Conservation (phyloP, 2,113 vertebrate genomes). For the Pangasianodon gigas region DNA sequence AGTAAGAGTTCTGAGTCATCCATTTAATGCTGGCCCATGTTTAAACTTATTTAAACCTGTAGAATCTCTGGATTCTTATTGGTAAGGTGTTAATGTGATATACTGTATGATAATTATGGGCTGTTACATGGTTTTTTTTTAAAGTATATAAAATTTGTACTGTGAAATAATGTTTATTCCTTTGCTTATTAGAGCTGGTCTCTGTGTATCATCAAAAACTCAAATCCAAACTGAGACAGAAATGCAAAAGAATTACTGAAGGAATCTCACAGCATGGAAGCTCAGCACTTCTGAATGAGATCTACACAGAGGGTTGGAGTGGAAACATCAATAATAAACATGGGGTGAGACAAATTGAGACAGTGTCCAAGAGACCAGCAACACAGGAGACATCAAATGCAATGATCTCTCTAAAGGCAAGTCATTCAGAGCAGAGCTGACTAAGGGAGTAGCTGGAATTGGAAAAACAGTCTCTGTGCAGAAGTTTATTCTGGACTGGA, state of each 20-base stretch:
- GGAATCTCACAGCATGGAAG: neutral
- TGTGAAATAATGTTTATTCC: neutral
- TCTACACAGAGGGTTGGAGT: neutral
- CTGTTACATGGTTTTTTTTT: neutral
- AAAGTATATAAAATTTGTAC: neutral
- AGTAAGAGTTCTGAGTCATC: no score
- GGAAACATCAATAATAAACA: neutral
- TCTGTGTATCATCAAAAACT: neutral
- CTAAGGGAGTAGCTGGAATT: neutral
- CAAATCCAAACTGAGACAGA: neutral
- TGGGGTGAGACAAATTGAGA: neutral
- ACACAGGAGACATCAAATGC: neutral
- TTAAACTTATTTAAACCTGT: no score
- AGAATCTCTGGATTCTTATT: neutral
- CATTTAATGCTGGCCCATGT: no score
- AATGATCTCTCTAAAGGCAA: neutral
- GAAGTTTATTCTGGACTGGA: neutral
- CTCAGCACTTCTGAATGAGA: neutral
- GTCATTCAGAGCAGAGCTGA: neutral
- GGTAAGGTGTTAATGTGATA: neutral
- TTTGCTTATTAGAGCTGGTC: neutral
- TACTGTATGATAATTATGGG: neutral
- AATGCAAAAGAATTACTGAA: neutral
- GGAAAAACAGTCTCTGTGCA: neutral
- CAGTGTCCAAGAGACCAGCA: neutral